Conservation (phyloP, 2,888 invertebrate species). For the Nemotelus nigrinus region DNA sequence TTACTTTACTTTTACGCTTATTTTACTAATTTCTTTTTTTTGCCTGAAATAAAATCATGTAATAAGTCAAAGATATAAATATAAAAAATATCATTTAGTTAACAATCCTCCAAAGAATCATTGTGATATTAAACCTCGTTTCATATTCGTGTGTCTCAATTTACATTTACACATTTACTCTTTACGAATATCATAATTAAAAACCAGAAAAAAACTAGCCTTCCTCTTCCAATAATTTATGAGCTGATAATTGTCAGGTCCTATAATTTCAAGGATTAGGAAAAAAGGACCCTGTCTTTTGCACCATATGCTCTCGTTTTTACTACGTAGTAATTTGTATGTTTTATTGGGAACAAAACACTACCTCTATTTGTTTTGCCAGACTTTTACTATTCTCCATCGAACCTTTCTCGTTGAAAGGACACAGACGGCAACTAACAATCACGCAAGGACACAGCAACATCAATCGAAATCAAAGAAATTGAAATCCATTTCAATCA, state of each 20-base stretch:
- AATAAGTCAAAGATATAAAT: too few relatives aligned
- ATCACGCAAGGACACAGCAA: background rate
- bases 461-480: conserved; percentile 17
- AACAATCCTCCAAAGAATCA: too few relatives aligned
- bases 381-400: too few relatives aligned
- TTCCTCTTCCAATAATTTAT: conserved; percentile 16
- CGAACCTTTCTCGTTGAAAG: background rate
- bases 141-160: too few relatives aligned
- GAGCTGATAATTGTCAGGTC: conserved; percentile 8
- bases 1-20: too few relatives aligned
- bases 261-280: conserved; percentile 11
- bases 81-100: too few relatives aligned
- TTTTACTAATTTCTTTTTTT: too few relatives aligned
- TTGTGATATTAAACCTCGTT: too few relatives aligned
- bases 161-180: too few relatives aligned
- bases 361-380: background rate
- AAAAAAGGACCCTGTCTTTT: background rate
- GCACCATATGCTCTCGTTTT: conserved; percentile 26
- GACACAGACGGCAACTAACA: background rate
- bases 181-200: too few relatives aligned
- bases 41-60: too few relatives aligned
- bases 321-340: background rate
- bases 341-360: background rate
- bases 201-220: background rate
- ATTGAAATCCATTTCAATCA: conserved; percentile 18